phyloP scores from a whole-genome alignment of 2,888 invertebrate genomes.

The Heliconius erato region DNA sequence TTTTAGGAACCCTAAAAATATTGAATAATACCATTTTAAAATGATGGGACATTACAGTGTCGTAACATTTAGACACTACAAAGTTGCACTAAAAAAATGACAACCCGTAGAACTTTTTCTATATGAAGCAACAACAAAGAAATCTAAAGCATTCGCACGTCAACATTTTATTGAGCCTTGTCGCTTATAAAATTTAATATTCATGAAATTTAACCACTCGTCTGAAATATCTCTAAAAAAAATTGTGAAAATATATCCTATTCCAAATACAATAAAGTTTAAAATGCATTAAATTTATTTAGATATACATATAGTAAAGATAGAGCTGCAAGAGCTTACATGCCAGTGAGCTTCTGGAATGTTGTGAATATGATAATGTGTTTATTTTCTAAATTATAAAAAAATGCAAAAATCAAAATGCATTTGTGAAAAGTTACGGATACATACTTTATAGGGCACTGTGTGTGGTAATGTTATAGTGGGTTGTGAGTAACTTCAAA shows the following conservation, averaged over 20 bases:
- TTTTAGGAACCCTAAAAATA: too few relatives aligned
- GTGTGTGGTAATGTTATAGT: background rate
- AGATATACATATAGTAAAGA: background rate
- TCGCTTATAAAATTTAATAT: conserved; percentile 35
- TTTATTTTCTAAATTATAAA: conserved; percentile 27
- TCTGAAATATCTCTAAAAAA: background rate
- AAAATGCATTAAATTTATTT: background rate
- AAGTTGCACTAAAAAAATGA: background rate
- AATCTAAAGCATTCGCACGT: conserved; percentile 2
- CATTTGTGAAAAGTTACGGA: background rate
- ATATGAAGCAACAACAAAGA: background rate
- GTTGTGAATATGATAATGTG: conserved; percentile 25
- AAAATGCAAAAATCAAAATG: background rate
- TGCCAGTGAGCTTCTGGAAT: conserved; percentile 1
- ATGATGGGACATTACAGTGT: background rate
- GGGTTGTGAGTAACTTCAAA: background rate
- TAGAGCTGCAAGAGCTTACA: conserved; percentile 2
- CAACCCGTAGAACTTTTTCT: background rate
- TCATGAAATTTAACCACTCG: conserved; percentile 26
- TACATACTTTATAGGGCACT: background rate
- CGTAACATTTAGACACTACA: background rate
- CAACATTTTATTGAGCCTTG: conserved; percentile 20
- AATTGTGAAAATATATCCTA: conserved; percentile 6
- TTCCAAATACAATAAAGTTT: background rate
- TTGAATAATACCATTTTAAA: background rate